phyloP scores from a whole-genome alignment of 2,797 vertebrate genomes.

The Mormyrus hasselquistii region DNA sequence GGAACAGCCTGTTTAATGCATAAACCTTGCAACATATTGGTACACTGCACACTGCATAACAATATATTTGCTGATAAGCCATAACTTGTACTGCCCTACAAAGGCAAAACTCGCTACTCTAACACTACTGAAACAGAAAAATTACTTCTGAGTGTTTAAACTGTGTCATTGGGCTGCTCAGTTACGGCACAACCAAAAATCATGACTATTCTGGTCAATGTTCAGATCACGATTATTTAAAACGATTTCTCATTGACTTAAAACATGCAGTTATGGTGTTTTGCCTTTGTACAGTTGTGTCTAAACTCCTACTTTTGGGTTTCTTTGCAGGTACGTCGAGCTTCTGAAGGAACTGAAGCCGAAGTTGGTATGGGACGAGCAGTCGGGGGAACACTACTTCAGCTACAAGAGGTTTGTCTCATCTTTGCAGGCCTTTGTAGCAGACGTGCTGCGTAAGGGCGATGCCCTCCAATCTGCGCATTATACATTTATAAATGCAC shows the following conservation, averaged over 20 bases:
- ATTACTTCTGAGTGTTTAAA: not conserved
- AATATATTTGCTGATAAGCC: not conserved
- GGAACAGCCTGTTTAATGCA: not conserved
- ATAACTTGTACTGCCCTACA: not conserved
- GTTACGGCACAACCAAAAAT: not conserved
- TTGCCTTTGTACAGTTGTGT: not conserved
- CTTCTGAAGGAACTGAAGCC: slow-evolving; percentile 81
- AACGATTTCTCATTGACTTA: not conserved
- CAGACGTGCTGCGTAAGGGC: not conserved
- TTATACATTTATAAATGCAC: not conserved
- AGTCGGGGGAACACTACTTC: slow-evolving; percentile 83
- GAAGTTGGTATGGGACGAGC: slow-evolving; percentile 81
- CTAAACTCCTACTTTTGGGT: not conserved
- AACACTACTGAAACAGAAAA: not conserved
- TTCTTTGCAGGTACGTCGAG: slow-evolving; percentile 77
- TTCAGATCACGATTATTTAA: not conserved
- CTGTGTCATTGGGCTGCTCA: not conserved
- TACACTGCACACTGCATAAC: not conserved
- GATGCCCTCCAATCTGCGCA: not conserved
- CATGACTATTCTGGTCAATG: not conserved
- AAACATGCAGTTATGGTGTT: not conserved
- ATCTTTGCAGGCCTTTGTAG: not conserved
- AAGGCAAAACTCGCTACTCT: not conserved
- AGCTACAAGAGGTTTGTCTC: slow-evolving; percentile 80
- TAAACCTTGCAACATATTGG: not conserved